phyloP scores from a whole-genome alignment of 2,888 invertebrate genomes.

The Cheilosia vulpina region DNA sequence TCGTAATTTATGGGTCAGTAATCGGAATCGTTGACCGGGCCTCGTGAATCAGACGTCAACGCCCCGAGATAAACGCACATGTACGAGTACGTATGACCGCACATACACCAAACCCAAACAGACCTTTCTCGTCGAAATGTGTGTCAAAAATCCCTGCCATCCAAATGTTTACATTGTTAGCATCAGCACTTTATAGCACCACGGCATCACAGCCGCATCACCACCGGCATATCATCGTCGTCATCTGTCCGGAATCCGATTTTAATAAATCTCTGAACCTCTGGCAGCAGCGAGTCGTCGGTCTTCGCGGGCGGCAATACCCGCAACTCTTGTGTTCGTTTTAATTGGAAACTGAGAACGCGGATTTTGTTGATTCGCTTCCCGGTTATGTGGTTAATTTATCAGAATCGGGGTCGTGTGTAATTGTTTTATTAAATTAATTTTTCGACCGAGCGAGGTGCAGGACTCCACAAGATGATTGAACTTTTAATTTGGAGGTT shows the following conservation, averaged over 20 bases:
- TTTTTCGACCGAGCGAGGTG: not conserved
- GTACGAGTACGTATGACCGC: conserved; percentile 10
- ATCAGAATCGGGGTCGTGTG: conserved; percentile 46
- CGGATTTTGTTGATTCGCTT: conserved; percentile 13
- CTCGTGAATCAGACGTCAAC: conserved; percentile 56
- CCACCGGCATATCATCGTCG: not conserved
- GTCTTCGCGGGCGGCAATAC: not conserved
- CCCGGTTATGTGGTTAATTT: conserved; percentile 34
- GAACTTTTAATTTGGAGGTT: not conserved
- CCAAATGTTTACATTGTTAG: conserved; percentile 45
- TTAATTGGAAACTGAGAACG: conserved; percentile 53
- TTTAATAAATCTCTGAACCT: conserved; percentile 44
- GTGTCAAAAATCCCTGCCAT: conserved; percentile 36
- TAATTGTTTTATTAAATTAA: conserved; percentile 54
- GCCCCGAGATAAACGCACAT: conserved; percentile 50
- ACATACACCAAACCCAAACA: conserved; percentile 3
- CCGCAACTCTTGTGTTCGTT: conserved; percentile 42
- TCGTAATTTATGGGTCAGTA: conserved; percentile 46
- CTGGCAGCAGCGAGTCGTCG: not conserved
- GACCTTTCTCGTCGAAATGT: conserved; percentile 33
- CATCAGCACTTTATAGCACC: not conserved
- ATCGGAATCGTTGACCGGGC: conserved; percentile 36
- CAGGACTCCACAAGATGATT: not conserved
- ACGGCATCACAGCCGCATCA: not conserved
- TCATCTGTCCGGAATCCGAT: conserved; percentile 31